Base-by-base conservation (phyloP, 2,888 invertebrate genomes). In the Mimas tiliae region DNA sequence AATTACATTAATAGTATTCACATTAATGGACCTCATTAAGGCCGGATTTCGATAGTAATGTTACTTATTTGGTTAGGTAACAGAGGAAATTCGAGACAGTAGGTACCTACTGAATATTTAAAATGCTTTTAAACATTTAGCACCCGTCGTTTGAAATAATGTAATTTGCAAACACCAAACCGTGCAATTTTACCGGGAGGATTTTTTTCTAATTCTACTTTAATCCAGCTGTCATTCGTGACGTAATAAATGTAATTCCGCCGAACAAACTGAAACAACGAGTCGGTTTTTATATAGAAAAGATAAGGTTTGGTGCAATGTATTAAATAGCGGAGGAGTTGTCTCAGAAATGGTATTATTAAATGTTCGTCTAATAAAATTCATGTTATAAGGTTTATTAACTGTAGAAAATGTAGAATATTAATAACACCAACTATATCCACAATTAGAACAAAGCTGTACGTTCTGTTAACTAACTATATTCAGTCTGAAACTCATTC, bases 141-240 rank as follows among this genome's bases (percentile, higher is more conserved):
- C 19, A 38, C 58, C 1, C 42, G 16, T 58, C 58, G 38, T 16
- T 38, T 19, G 19, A 58, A 14, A 42, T 58, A 58, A 58, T 58
- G 42, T 42, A 19, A 58, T 58, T 58, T 38, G 16, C 55, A 16
- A 58, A 58, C n/a, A 38, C 16, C 19, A 55, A 55, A 16, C 55
- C 16, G 16, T 38, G 38, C 38, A 58, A 38, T 7, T 19, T 38
- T 19, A 16, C 19, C 16, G n/a, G 19, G 19, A 58, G 53, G 12
- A 34, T 53, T 52, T 70, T 71, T 72, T 67, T 71, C 68, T 71
- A 51, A 62, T 65, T 62, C 65, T 50, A n/a, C 50, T 50, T 65
- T 65, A 48, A 42, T 50, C 12, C 58, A 19, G 7, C 21, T 14
- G 38, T 62, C 62, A 50, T 21, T n/a, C 11, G 50, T 65, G 62